These are phyloP conservation scores for Gandaritis pyraliata DNA, from an alignment of 2,888 invertebrate species.

Conservation along the genomic window DNA sequence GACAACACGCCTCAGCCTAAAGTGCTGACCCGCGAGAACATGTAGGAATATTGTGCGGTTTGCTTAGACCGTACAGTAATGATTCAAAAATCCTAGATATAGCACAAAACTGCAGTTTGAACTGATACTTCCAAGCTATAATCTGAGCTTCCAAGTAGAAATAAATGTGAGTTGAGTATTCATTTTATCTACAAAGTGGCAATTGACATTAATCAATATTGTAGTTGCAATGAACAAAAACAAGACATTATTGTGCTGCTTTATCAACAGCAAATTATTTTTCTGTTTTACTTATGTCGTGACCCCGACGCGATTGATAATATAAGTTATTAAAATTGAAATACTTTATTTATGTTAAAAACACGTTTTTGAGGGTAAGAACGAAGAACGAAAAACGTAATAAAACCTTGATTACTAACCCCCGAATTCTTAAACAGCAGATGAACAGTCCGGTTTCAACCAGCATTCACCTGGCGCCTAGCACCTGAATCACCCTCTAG, in stretches of 20 bases:
- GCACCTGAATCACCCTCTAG: too few species aligned
- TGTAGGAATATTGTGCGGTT: too few species aligned
- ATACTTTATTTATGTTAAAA: constrained; percentile 20
- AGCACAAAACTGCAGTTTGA: constrained; percentile 1
- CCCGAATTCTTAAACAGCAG: too few species aligned
- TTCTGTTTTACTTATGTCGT: constrained; percentile 70
- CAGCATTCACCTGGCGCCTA: too few species aligned
- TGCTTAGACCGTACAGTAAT: too few species aligned
- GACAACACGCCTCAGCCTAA: too few species aligned
- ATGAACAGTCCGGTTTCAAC: too few species aligned
- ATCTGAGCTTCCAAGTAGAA: too few species aligned
- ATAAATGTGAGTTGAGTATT: constrained; percentile 15
- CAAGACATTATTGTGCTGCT: constrained; percentile 60
- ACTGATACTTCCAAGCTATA: too few species aligned
- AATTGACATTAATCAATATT: constrained; percentile 44
- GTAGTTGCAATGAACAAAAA: constrained; percentile 51
- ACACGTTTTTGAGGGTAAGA: not conserved
- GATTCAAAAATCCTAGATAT: not conserved
- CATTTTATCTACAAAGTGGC: constrained; percentile 28
- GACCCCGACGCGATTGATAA: constrained; percentile 67
- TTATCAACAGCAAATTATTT: constrained; percentile 81
- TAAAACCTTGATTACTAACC: too few species aligned
- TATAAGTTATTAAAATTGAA: constrained; percentile 41
- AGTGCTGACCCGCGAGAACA: too few species aligned
- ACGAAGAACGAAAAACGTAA: too few species aligned